These are phyloP conservation scores for Girardia tigrina DNA, from an alignment of 2,888 invertebrate species.

Conservation along the genomic window DNA sequence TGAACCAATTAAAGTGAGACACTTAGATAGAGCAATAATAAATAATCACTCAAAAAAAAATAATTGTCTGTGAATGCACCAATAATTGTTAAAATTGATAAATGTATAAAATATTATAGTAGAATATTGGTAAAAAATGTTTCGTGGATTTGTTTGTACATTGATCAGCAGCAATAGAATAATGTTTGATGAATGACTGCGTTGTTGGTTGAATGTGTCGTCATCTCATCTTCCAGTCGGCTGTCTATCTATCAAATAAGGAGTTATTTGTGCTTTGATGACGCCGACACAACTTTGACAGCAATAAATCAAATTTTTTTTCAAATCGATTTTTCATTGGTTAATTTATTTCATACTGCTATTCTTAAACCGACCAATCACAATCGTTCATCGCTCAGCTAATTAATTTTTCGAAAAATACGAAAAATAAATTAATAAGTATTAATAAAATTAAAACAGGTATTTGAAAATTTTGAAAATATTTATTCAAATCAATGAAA, in stretches of 20 bases:
- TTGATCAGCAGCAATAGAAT: conserved; percentile 18
- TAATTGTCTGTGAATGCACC: conserved; percentile 5
- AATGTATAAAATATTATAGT: conserved; percentile 18
- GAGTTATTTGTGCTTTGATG: conserved; percentile 23
- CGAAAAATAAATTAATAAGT: neutral
- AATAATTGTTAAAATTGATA: conserved; percentile 14
- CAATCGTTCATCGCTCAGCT: neutral
- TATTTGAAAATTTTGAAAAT: too few relatives aligned
- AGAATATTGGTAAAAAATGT: neutral
- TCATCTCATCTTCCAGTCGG: conserved; percentile 23
- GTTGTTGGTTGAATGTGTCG: conserved; percentile 23
- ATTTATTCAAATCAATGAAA: too few relatives aligned
- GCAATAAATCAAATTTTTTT: neutral
- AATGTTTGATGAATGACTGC: conserved; percentile 20
- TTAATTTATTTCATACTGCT: conserved; percentile 5
- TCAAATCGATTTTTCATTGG: neutral
- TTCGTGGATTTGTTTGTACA: conserved; percentile 23
- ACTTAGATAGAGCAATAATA: conserved; percentile 18
- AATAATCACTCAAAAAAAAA: conserved; percentile 8
- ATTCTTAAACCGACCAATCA: neutral
- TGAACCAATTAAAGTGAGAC: conserved; percentile 1
- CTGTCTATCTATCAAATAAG: conserved; percentile 23
- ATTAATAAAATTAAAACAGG: neutral
- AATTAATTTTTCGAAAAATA: neutral
- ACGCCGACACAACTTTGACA: conserved; percentile 17